These are phyloP conservation scores for Panulirus ornatus DNA, from an alignment of 1,140 invertebrate genomes.

Conservation along the genomic window DNA sequence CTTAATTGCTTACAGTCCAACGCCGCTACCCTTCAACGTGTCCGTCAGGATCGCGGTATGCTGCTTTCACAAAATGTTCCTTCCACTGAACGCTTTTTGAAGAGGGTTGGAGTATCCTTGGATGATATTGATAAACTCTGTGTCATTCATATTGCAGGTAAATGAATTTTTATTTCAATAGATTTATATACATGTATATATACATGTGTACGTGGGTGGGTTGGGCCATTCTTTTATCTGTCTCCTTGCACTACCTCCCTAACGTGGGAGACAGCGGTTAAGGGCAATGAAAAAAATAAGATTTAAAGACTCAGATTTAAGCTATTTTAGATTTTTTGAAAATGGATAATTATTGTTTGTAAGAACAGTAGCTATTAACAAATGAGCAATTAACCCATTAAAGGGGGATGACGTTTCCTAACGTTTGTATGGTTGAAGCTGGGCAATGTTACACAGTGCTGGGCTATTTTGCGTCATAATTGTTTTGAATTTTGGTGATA, in stretches of 20 bases:
- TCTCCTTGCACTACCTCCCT: no score
- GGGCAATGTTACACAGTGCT: no score
- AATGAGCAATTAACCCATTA: no score
- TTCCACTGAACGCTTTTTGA: slow-evolving; percentile 80
- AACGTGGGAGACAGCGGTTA: no score
- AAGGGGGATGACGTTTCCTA: no score
- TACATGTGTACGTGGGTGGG: not conserved
- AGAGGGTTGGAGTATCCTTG: slow-evolving; percentile 83
- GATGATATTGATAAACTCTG: slow-evolving; percentile 81
- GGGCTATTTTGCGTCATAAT: no score
- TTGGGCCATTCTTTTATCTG: not conserved
- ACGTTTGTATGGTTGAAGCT: no score
- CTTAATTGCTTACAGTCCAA: slow-evolving; percentile 87
- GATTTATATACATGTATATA: not conserved
- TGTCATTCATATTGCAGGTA: slow-evolving; percentile 74
- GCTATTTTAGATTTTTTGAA: no score
- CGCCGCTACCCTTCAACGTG: slow-evolving; percentile 81
- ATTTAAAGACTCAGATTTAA: not conserved
- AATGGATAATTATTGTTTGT: no score
- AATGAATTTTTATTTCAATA: no score
- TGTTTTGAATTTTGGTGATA: no score
- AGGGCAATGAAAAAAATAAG: slow-evolving; percentile 13
- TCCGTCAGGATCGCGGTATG: slow-evolving; percentile 79
- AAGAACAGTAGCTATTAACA: no score
- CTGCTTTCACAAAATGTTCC: slow-evolving; percentile 78